These are phyloP conservation scores for Chrysemys picta DNA, from an alignment of 2,113 vertebrate species.

Conservation along the genomic window DNA sequence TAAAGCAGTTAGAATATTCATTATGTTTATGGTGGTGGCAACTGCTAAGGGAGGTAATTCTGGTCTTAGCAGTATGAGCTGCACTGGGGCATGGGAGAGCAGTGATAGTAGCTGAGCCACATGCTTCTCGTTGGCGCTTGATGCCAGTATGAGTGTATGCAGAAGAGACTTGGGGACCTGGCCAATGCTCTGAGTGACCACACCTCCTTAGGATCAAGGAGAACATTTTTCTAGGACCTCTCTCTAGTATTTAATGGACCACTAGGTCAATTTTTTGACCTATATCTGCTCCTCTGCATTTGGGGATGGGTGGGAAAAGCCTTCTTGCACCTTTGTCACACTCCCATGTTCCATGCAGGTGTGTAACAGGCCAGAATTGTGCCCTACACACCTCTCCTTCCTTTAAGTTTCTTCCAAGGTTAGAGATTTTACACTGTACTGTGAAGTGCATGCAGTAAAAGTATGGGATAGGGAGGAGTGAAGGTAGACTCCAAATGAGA, in stretches of 20 bases:
- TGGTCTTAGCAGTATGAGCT: not conserved
- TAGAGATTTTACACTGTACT: not conserved
- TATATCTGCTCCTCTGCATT: not conserved
- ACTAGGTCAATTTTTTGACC: not conserved
- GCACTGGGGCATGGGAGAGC: not conserved
- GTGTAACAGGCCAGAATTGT: not conserved
- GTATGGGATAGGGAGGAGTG: not conserved
- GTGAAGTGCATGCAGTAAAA: not conserved
- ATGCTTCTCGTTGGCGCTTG: not conserved
- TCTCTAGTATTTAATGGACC: not conserved
- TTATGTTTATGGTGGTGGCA: not conserved
- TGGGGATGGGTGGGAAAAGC: rapidly evolving
- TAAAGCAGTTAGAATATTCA: not conserved
- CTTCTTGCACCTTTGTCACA: not conserved
- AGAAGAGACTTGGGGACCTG: not conserved
- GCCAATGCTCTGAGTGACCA: not conserved
- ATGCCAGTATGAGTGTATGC: not conserved
- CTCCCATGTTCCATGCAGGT: not conserved
- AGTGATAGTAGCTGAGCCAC: not conserved
- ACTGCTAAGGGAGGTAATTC: not conserved
- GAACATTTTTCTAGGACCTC: not conserved
- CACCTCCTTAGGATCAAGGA: rapidly evolving
- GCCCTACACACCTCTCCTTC: not conserved
- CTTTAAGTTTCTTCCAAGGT: not conserved
- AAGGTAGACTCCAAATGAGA: not conserved